A percentile compares a stretch with the other conserved stretches of the same genome.
Evolutionary conservation across 2,797 vertebrate genomes (phyloP).

Genomic region (Microctenopoma stevenorrisi): DNA sequence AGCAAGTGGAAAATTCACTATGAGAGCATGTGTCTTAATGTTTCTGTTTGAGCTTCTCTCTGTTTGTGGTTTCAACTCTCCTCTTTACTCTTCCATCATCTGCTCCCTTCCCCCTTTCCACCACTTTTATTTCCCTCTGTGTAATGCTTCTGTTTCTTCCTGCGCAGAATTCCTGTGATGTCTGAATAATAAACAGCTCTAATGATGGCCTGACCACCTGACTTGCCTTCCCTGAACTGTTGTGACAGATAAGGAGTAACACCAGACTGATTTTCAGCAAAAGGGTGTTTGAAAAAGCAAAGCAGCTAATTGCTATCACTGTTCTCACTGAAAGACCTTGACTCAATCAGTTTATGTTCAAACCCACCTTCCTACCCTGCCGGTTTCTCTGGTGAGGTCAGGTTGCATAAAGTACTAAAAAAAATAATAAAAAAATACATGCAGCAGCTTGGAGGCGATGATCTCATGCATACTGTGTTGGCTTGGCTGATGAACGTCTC

Average conservation of each 20-base stretch:
- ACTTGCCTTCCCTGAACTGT: slow-evolving; percentile 31
- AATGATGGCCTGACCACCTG: slow-evolving; percentile 6
- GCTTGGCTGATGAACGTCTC: slow-evolving; percentile 9
- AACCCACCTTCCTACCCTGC: slow-evolving; percentile 10
- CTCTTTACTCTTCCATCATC: background rate
- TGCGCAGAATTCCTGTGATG: background rate
- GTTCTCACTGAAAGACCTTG: slow-evolving; percentile 44
- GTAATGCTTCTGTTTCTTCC: background rate
- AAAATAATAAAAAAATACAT: slow-evolving; percentile 13
- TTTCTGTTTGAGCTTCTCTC: slow-evolving; percentile 20
- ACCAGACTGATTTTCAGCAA: slow-evolving; percentile 30
- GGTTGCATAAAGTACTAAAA: slow-evolving; percentile 30
- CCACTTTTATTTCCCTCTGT: background rate
- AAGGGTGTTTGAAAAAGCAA: slow-evolving; percentile 54
- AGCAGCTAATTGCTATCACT: slow-evolving; percentile 42
- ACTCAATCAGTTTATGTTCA: slow-evolving; percentile 25
- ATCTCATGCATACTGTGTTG: slow-evolving; percentile 46
- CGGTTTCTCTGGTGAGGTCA: slow-evolving; percentile 50
- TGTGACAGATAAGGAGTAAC: slow-evolving; percentile 56
- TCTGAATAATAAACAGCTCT: slow-evolving; percentile 47
- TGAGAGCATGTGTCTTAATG: slow-evolving; percentile 3
- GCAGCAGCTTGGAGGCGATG: slow-evolving; percentile 43
- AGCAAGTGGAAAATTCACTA: slow-evolving; percentile 30
- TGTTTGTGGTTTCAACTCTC: slow-evolving; percentile 14
- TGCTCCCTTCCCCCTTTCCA: background rate